These are phyloP conservation scores for Poecilia velifera DNA, from an alignment of 2,797 vertebrate genomes.

Conservation along the genomic window DNA sequence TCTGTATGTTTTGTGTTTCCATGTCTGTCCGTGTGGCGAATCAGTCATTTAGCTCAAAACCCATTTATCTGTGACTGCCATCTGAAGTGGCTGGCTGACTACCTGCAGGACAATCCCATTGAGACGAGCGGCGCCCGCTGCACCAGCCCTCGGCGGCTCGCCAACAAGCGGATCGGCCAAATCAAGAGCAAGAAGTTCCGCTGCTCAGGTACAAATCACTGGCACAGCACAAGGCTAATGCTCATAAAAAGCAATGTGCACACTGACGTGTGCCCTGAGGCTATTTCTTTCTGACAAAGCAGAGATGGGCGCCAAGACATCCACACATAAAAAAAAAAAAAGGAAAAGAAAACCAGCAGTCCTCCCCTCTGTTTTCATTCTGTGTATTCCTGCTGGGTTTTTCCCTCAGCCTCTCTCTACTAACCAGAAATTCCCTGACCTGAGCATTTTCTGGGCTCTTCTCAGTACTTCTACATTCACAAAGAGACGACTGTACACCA, in stretches of 20 bases:
- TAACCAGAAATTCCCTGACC: conserved; percentile 50
- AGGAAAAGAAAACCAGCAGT: conserved; percentile 9
- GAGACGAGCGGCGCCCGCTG: conserved; percentile 98
- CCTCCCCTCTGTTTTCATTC: conserved; percentile 51
- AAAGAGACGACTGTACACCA: neutral
- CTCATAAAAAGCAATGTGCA: neutral
- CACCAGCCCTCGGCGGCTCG: conserved; percentile 94
- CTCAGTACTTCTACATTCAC: conserved; percentile 1
- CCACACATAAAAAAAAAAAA: neutral
- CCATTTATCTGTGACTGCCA: conserved; percentile 99
- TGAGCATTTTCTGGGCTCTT: conserved; percentile 17
- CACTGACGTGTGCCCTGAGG: neutral
- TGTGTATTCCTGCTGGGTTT: conserved; percentile 70
- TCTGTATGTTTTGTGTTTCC: conserved; percentile 25
- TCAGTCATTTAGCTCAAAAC: conserved; percentile 93
- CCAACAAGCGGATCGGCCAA: conserved; percentile 98
- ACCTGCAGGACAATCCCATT: conserved; percentile 96
- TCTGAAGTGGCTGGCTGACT: conserved; percentile 99
- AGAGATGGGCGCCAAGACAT: conserved; percentile 4
- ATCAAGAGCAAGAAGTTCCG: conserved; percentile 99
- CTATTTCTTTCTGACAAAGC: neutral
- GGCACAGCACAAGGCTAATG: conserved; percentile 67
- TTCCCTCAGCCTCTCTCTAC: conserved; percentile 55
- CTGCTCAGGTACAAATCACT: conserved; percentile 92
- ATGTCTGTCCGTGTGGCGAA: conserved; percentile 25